Evolutionary conservation across 2,888 invertebrate genomes (phyloP).

Genomic region (Drosophila algonquin): DNA sequence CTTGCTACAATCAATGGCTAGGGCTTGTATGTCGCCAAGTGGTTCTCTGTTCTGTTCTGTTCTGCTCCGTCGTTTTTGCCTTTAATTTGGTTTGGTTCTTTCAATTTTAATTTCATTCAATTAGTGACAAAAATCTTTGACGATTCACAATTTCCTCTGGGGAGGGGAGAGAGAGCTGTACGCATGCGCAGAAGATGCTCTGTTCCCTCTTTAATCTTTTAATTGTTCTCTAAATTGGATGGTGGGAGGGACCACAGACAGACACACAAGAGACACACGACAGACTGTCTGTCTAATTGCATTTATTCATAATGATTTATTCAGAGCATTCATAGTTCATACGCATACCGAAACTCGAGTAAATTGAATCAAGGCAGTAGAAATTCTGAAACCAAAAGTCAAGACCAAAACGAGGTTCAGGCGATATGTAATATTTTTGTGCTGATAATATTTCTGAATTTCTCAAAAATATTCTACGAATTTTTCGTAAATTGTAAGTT

Average conservation of each 20-base stretch:
- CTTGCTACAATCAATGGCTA: neutral
- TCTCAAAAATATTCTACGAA: constrained; percentile 27
- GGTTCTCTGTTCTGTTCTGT: neutral
- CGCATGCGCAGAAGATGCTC: constrained; percentile 57
- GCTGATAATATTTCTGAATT: constrained; percentile 22
- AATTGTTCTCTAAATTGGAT: constrained; percentile 68
- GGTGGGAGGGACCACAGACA: constrained; percentile 57
- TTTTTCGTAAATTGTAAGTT: constrained; percentile 29
- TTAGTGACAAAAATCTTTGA: constrained; percentile 50
- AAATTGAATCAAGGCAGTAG: constrained; percentile 19
- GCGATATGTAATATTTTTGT: neutral
- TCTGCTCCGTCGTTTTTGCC: constrained; percentile 8
- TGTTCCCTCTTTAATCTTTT: constrained; percentile 41
- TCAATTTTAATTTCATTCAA: constrained; percentile 71
- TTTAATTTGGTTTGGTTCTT: constrained; percentile 63
- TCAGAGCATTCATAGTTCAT: constrained; percentile 39
- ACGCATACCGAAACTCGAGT: constrained; percentile 1
- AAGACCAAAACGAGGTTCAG: neutral
- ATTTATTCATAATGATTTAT: constrained; percentile 54
- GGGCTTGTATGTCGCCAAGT: constrained; percentile 26
- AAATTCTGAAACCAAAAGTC: neutral
- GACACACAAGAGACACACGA: constrained; percentile 20
- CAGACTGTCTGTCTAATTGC: constrained; percentile 60
- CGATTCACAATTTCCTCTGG: constrained; percentile 36
- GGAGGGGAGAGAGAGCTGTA: constrained; percentile 5